Conservation (phyloP, 2,888 invertebrate species). For the Ptycholaimellus sp. region DNA sequence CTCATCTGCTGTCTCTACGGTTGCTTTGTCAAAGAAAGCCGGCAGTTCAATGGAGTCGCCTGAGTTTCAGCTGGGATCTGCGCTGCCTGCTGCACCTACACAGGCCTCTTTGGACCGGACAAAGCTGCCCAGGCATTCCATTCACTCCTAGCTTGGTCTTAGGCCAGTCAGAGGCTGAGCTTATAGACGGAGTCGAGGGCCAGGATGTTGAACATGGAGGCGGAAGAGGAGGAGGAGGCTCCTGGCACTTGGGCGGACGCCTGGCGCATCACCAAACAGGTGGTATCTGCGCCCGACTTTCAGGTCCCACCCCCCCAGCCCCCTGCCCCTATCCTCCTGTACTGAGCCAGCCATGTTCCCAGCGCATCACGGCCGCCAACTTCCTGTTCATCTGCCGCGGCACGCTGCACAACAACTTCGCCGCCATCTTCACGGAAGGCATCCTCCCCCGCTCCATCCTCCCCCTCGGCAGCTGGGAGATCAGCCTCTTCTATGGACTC, state of each 20-base stretch:
- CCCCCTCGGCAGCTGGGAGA: conserved; percentile 15
- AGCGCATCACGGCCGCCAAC: not conserved
- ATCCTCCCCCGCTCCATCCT: conserved; percentile 17
- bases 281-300: too few species aligned
- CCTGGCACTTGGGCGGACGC: too few species aligned
- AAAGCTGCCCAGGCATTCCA: not conserved
- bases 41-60: conserved; percentile 17
- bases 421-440: conserved; percentile 22
- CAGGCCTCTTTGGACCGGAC: not conserved
- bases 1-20: conserved; percentile 6
- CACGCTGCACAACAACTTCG: conserved; percentile 18
- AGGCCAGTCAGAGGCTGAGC: too few species aligned
- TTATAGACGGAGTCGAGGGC: too few species aligned
- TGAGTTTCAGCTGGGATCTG: conserved; percentile 15
- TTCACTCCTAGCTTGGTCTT: too few species aligned
- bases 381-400: not conserved
- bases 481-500: conserved; percentile 17
- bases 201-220: not conserved
- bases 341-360: too few species aligned
- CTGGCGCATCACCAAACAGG: too few species aligned
- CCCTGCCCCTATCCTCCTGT: too few species aligned
- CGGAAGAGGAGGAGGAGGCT: too few species aligned
- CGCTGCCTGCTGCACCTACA: conserved; percentile 6
- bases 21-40: conserved; percentile 18
- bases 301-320: too few species aligned